phyloP scores from a whole-genome alignment of 2,113 vertebrate species.

The Microcebus tavaratra region DNA sequence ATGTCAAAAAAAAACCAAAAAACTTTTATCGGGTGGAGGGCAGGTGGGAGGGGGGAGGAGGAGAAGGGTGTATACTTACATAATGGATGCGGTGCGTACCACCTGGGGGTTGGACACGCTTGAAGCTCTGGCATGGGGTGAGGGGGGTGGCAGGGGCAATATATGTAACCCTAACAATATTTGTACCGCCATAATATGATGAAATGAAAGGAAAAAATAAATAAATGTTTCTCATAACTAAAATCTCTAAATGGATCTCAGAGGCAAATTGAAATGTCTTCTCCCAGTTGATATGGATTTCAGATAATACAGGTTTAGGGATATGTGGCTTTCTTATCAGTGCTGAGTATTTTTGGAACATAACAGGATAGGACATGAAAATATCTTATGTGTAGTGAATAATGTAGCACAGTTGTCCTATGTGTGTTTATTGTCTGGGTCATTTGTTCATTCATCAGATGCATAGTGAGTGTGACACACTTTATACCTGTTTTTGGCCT shows the following conservation, averaged over 20 bases:
- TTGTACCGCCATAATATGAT: too few relatives aligned
- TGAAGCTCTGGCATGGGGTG: too few relatives aligned
- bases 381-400: neutral
- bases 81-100: too few relatives aligned
- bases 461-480: neutral
- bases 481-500: neutral
- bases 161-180: too few relatives aligned
- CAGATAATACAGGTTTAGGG: neutral
- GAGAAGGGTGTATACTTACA: too few relatives aligned
- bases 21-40: too few relatives aligned
- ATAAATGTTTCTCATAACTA: neutral
- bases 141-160: too few relatives aligned
- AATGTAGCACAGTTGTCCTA: neutral
- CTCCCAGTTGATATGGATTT: neutral
- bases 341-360: neutral
- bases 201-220: too few relatives aligned
- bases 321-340: neutral
- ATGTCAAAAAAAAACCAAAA: too few relatives aligned
- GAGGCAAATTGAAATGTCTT: conserved; percentile 16
- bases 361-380: neutral
- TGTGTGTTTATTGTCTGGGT: neutral
- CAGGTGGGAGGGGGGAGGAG: too few relatives aligned
- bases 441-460: neutral
- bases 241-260: conserved; percentile 30
- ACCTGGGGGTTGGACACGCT: too few relatives aligned